A percentile compares a stretch with the other conserved stretches of the same genome.
Evolutionary conservation across 2,113 vertebrate genomes (phyloP).

Genomic region (Larimichthys crocea): DNA sequence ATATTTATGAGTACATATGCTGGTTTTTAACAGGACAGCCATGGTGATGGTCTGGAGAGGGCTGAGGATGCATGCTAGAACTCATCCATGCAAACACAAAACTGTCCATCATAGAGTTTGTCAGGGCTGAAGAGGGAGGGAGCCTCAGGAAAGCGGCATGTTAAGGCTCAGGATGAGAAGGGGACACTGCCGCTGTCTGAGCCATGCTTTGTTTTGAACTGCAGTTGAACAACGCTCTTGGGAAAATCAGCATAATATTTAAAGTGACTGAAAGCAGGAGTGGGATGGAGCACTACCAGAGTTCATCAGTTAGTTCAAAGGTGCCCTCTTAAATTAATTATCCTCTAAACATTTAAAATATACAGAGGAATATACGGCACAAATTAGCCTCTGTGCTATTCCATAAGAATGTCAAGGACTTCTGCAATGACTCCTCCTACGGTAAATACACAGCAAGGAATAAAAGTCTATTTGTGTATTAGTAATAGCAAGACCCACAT

Average conservation of each 20-base stretch:
- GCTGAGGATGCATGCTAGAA: conserved; percentile 24
- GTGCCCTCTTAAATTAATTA: not conserved
- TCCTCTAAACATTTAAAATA: not conserved
- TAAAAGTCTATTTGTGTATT: not conserved
- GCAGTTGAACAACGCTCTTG: not conserved
- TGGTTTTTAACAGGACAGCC: conserved; percentile 1
- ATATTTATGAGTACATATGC: not conserved
- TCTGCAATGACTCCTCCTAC: not conserved
- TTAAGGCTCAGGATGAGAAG: conserved; percentile 6
- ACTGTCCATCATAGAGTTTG: conserved; percentile 17
- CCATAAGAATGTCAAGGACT: not conserved
- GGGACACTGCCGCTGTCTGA: conserved; percentile 23
- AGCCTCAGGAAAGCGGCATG: conserved; percentile 29
- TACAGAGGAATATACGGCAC: not conserved
- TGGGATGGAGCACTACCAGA: not conserved
- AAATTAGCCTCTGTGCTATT: not conserved
- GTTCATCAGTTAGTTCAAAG: not conserved
- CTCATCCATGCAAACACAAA: conserved; percentile 15
- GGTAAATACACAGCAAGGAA: not conserved
- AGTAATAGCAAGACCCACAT: not conserved
- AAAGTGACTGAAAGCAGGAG: not conserved
- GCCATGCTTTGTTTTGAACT: conserved; percentile 32
- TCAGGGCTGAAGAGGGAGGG: conserved; percentile 7
- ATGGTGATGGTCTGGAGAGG: conserved; percentile 8
- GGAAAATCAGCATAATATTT: conserved; percentile 18